A percentile compares a stretch with the other conserved stretches of the same genome.
Conservation (phyloP, 2,888 invertebrate genomes). For the Theretra japonica region DNA sequence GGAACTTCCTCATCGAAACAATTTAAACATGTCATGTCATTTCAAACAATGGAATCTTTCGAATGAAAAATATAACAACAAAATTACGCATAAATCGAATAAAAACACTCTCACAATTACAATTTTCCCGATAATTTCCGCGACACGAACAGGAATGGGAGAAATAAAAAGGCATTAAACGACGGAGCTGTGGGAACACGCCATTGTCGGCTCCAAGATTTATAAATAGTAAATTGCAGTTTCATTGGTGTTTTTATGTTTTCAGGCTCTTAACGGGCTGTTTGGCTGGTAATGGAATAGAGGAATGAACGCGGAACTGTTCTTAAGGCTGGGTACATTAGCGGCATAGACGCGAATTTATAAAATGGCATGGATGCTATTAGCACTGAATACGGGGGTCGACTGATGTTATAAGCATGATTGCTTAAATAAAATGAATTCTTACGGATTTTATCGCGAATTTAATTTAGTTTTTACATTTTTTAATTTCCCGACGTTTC, state of each 20-base stretch:
- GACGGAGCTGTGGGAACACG: neutral
- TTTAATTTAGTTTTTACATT: no score
- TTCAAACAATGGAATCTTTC: no score
- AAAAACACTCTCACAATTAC: neutral
- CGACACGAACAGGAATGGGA: neutral
- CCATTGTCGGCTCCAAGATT: neutral
- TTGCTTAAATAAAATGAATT: no score
- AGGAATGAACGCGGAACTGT: neutral
- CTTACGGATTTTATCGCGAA: no score
- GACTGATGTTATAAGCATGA: no score
- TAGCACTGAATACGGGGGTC: no score
- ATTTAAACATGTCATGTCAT: no score
- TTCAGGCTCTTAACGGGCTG: neutral
- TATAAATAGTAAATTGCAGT: conserved; percentile 17
- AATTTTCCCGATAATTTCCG: conserved; percentile 4
- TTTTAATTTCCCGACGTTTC: no score
- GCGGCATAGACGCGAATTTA: neutral
- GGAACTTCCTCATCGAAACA: no score
- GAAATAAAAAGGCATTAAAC: neutral
- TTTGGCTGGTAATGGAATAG: conserved; percentile 14
- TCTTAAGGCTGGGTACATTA: neutral
- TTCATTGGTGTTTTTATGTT: conserved; percentile 24
- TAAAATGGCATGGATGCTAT: neutral
- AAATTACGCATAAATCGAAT: neutral
- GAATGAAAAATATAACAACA: no score